phyloP scores from a whole-genome alignment of 2,113 vertebrate species.

The Neodon shergylaensis region DNA sequence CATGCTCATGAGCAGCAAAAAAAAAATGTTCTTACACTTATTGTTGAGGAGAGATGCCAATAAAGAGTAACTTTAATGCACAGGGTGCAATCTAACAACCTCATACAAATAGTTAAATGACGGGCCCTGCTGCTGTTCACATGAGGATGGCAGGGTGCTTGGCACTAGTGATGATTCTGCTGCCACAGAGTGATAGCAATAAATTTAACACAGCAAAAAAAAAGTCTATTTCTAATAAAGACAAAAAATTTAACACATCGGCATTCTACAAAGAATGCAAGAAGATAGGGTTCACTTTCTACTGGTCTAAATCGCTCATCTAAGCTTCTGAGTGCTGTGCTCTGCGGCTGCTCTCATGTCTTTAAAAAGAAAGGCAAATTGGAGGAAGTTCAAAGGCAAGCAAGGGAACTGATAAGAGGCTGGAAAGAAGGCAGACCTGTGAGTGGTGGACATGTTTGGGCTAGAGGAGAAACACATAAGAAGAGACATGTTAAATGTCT shows the following conservation, averaged over 20 bases:
- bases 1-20: background rate
- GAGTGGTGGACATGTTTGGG: constrained; percentile 50
- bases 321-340: constrained; percentile 19
- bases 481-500: constrained; percentile 36
- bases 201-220: constrained; percentile 50
- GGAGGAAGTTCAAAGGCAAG: constrained; percentile 77
- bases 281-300: constrained; percentile 43
- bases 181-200: constrained; percentile 22
- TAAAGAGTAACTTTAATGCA: constrained; percentile 1
- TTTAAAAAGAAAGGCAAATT: constrained; percentile 71
- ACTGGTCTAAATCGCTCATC: constrained; percentile 21
- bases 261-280: constrained; percentile 60
- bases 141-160: constrained; percentile 48
- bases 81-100: constrained; percentile 54
- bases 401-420: constrained; percentile 70
- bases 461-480: constrained; percentile 53
- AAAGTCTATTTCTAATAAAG: constrained; percentile 67
- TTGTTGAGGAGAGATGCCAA: background rate
- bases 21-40: background rate
- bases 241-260: constrained; percentile 65
- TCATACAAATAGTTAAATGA: background rate
- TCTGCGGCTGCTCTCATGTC: constrained; percentile 47
- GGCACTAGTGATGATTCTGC: constrained; percentile 8
- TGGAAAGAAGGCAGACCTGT: constrained; percentile 73
- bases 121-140: constrained; percentile 30